These are phyloP conservation scores for Platygyra sinensis DNA, from an alignment of 64 coral and sea anemone genomes.

Conservation along the genomic window DNA sequence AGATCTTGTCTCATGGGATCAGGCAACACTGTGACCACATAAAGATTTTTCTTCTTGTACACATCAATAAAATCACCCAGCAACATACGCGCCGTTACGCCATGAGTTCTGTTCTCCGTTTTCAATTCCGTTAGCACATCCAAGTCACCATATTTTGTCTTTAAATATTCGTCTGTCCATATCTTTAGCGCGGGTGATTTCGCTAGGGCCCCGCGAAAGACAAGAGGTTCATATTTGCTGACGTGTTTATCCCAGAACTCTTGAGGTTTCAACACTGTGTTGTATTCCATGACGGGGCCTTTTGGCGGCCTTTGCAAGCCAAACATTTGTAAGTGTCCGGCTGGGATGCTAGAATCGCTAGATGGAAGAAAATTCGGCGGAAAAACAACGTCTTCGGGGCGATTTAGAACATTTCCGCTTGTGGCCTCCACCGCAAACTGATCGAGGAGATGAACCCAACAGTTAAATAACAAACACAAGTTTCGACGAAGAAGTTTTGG, in stretches of 20 bases:
- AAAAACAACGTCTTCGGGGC: slow-evolving; percentile 48
- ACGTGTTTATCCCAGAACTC: slow-evolving; percentile 90
- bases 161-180: slow-evolving; percentile 89
- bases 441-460: neutral
- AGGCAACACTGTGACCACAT: slow-evolving; percentile 91
- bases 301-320: slow-evolving; percentile 79
- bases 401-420: neutral
- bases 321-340: slow-evolving; percentile 92
- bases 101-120: slow-evolving; percentile 89
- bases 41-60: slow-evolving; percentile 80
- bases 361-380: slow-evolving; percentile 73
- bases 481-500: neutral
- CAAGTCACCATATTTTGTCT: slow-evolving; percentile 87
- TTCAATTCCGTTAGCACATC: slow-evolving; percentile 88
- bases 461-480: neutral
- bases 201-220: slow-evolving; percentile 72
- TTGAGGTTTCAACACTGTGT: slow-evolving; percentile 69
- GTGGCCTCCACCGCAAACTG: neutral
- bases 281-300: slow-evolving; percentile 80
- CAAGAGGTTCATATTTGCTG: slow-evolving; percentile 44
- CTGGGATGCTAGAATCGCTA: slow-evolving; percentile 5
- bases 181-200: slow-evolving; percentile 72
- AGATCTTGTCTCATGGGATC: slow-evolving; percentile 97
- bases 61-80: slow-evolving; percentile 80
- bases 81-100: slow-evolving; percentile 35